Evolutionary conservation across 2,113 vertebrate species (phyloP).

Genomic region (Periophthalmus modestus): DNA sequence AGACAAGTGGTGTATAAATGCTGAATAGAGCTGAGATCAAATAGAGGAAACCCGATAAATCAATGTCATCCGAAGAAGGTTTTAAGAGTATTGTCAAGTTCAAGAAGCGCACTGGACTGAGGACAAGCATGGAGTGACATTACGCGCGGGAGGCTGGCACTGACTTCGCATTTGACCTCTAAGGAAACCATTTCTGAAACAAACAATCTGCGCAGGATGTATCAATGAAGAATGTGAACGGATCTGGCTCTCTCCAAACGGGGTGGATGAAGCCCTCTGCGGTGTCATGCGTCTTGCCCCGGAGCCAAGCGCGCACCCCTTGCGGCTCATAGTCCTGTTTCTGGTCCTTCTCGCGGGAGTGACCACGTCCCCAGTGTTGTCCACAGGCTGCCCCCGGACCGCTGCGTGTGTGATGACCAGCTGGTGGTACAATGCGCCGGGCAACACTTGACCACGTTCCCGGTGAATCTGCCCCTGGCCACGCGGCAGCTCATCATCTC

Average conservation of each 20-base stretch:
- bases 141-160: constrained; percentile 50
- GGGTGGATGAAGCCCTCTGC: constrained; percentile 75
- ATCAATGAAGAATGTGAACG: constrained; percentile 74
- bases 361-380: constrained; percentile 59
- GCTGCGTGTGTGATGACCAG: constrained; percentile 85
- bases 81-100: constrained; percentile 23
- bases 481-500: constrained; percentile 87
- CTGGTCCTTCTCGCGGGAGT: constrained; percentile 53
- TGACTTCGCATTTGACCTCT: constrained; percentile 43
- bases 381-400: constrained; percentile 79
- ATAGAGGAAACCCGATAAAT: constrained; percentile 17
- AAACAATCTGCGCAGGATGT: constrained; percentile 32
- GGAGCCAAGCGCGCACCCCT: constrained; percentile 69
- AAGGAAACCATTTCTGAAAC: constrained; percentile 34
- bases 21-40: neutral
- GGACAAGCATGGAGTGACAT: constrained; percentile 53
- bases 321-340: constrained; percentile 62
- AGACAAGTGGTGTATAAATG: constrained; percentile 8
- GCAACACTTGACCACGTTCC: constrained; percentile 79
- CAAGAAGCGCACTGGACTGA: constrained; percentile 37
- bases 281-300: constrained; percentile 77
- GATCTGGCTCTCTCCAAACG: constrained; percentile 54
- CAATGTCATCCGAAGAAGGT: constrained; percentile 14
- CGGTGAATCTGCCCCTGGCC: constrained; percentile 82
- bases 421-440: constrained; percentile 86